phyloP scores from a whole-genome alignment of 2,888 invertebrate species.

The Odontocerum albicorne region DNA sequence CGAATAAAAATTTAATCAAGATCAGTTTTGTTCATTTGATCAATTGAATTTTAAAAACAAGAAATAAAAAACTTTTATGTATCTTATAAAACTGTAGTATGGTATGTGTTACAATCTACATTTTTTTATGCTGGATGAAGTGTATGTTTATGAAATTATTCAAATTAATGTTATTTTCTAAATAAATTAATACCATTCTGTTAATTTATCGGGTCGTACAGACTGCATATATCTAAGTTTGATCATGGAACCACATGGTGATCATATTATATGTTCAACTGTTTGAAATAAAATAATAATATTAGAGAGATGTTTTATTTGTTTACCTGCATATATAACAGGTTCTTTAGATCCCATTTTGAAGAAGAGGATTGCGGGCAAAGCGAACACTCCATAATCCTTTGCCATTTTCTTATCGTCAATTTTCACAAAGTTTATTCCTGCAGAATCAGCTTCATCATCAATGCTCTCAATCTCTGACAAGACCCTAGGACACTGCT shows the following conservation, averaged over 20 bases:
- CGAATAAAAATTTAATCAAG: too few relatives aligned
- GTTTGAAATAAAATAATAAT: background rate
- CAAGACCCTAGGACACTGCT: constrained; percentile 87
- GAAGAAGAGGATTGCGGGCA: constrained; percentile 90
- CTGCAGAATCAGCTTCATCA: constrained; percentile 87
- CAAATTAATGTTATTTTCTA: too few relatives aligned
- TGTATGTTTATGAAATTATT: too few relatives aligned
- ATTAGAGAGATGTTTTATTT: background rate
- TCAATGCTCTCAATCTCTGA: constrained; percentile 91
- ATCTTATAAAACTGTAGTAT: too few relatives aligned
- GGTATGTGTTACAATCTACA: too few relatives aligned
- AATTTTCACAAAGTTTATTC: constrained; percentile 91
- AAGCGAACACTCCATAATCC: constrained; percentile 84
- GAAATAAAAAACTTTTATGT: too few relatives aligned
- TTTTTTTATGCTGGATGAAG: too few relatives aligned
- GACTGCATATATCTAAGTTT: background rate
- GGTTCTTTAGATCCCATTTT: constrained; percentile 86
- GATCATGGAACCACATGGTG: background rate
- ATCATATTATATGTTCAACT: background rate
- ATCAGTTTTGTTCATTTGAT: too few relatives aligned
- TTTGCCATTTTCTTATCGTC: constrained; percentile 87
- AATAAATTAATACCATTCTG: background rate
- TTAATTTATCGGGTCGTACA: background rate
- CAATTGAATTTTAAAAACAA: too few relatives aligned
- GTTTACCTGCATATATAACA: constrained; percentile 82